These are phyloP conservation scores for Avahi laniger DNA, from an alignment of 2,797 vertebrate species.

Conservation along the genomic window DNA sequence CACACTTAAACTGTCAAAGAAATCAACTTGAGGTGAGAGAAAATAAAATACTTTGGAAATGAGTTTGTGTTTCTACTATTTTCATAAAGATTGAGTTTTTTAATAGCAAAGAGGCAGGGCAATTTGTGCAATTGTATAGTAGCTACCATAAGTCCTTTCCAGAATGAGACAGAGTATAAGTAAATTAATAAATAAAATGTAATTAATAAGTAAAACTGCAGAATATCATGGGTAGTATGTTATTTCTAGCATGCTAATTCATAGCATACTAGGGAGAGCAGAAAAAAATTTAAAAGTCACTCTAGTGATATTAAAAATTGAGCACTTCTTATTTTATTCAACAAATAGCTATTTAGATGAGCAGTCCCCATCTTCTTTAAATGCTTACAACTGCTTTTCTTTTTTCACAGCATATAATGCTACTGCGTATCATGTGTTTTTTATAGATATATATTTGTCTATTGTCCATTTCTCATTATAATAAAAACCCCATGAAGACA, in stretches of 20 bases:
- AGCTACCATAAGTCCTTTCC: background rate
- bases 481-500: conserved; percentile 23
- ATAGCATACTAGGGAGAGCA: background rate
- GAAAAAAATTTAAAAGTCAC: conserved; percentile 36
- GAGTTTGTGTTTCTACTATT: conserved; percentile 50
- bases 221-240: background rate
- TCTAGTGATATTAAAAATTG: conserved; percentile 19
- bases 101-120: background rate
- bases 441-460: conserved; percentile 16
- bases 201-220: conserved; percentile 39
- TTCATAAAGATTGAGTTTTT: conserved; percentile 56
- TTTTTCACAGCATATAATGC: conserved; percentile 16
- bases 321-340: conserved; percentile 35
- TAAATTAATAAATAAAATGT: conserved; percentile 53
- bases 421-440: background rate
- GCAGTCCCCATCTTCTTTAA: background rate
- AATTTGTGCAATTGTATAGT: background rate
- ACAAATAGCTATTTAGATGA: background rate
- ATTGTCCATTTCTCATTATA: conserved; percentile 22
- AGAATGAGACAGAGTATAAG: background rate
- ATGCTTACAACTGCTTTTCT: conserved; percentile 16
- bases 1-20: conserved; percentile 52
- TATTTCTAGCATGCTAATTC: conserved; percentile 40
- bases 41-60: conserved; percentile 63
- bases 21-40: conserved; percentile 59